Conservation (phyloP, 1,140 invertebrate genomes). For the Atta cephalotes region DNA sequence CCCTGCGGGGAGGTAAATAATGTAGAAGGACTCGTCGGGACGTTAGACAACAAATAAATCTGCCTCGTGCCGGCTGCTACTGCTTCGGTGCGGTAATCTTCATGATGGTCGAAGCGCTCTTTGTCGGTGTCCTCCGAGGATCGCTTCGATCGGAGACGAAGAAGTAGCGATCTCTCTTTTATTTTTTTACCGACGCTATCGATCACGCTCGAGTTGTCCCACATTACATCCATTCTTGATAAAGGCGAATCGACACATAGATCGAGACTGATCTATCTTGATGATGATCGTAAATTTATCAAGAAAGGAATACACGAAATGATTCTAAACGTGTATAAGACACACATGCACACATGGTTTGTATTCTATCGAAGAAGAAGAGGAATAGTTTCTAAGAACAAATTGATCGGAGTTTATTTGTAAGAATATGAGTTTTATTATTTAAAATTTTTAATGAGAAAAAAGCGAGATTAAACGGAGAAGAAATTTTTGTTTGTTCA, state of each 20-base stretch:
- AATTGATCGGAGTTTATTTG: neutral
- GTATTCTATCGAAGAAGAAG: neutral
- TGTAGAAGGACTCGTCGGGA: conserved; percentile 36
- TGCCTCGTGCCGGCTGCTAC: conserved; percentile 31
- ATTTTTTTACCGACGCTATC: conserved; percentile 45
- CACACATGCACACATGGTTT: neutral
- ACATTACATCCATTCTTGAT: conserved; percentile 53
- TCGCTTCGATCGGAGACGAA: conserved; percentile 38
- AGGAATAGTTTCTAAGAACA: neutral
- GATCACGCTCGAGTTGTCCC: conserved; percentile 41
- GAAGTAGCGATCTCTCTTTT: conserved; percentile 32
- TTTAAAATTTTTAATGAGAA: neutral
- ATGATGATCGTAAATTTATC: conserved; percentile 27
- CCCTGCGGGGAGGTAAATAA: conserved; percentile 52
- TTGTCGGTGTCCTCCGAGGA: conserved; percentile 59
- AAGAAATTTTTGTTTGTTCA: no score
- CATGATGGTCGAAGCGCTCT: conserved; percentile 58
- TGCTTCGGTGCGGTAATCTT: conserved; percentile 55
- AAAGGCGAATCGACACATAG: conserved; percentile 35
- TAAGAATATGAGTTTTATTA: neutral
- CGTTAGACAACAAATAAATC: conserved; percentile 66
- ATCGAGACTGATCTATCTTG: conserved; percentile 36
- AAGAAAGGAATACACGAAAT: neutral
- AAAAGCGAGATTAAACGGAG: neutral
- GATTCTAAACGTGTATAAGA: neutral